Conservation (phyloP, 2,888 invertebrate genomes). For the Sphecodes monilicornis region DNA sequence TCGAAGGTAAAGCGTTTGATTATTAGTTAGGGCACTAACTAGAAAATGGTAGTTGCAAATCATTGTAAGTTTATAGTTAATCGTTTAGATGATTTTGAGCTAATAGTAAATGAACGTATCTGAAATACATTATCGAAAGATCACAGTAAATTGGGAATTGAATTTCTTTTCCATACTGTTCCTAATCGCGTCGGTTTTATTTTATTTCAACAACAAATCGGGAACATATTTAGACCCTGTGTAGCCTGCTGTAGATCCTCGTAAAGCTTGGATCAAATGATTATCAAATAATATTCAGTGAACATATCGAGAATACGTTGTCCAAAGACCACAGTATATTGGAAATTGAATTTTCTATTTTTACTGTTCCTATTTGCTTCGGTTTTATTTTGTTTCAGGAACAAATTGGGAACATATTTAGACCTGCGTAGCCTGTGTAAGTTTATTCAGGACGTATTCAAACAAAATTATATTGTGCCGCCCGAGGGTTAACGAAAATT, state of each 20-base stretch:
- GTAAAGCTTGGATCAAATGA: neutral
- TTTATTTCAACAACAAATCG: neutral
- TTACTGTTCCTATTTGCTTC: neutral
- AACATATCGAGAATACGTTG: no score
- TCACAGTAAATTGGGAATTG: neutral
- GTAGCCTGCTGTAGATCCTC: neutral
- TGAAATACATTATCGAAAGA: constrained; percentile 7
- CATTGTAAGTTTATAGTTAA: neutral
- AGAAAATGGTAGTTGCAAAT: neutral
- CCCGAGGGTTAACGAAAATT: constrained; percentile 13
- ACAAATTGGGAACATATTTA: neutral
- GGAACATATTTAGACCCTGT: neutral
- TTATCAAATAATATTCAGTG: neutral
- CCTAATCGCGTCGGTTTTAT: neutral
- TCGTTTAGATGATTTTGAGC: neutral
- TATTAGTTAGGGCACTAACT: neutral
- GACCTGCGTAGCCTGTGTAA: neutral
- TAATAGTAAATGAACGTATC: constrained; percentile 10
- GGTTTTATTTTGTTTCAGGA: neutral
- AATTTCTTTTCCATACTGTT: neutral
- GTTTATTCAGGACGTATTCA: constrained; percentile 2
- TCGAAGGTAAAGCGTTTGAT: neutral
- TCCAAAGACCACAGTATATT: no score
- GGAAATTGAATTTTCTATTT: no score
- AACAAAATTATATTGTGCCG: constrained; percentile 15